These are phyloP conservation scores for Tricholaema leucomelas DNA, from an alignment of 2,113 vertebrate species.

Conservation along the genomic window DNA sequence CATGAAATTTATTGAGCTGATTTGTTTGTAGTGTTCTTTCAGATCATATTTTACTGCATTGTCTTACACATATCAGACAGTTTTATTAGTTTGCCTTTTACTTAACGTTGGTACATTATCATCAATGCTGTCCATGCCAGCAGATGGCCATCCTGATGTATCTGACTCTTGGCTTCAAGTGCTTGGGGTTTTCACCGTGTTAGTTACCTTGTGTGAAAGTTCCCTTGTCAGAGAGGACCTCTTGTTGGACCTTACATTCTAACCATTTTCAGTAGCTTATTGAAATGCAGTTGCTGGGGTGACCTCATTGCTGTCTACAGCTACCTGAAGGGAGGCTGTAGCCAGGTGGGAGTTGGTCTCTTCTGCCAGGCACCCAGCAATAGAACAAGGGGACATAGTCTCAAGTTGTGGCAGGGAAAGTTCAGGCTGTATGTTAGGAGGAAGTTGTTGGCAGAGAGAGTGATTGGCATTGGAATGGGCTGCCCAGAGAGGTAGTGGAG, in stretches of 20 bases:
- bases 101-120: neutral
- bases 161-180: neutral
- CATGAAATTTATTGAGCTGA: neutral
- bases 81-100: conserved; percentile 10
- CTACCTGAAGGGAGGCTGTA: too few relatives aligned
- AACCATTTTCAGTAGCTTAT: neutral
- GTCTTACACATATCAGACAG: neutral
- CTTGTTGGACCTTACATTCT: neutral
- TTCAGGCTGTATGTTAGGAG: too few relatives aligned
- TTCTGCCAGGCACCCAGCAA: too few relatives aligned
- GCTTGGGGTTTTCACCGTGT: neutral
- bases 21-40: neutral
- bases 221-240: neutral
- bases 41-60: neutral
- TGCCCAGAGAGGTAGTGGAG: too few relatives aligned
- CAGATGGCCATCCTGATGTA: neutral
- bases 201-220: neutral
- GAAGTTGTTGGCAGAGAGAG: too few relatives aligned
- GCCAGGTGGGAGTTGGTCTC: too few relatives aligned
- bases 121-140: neutral
- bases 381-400: too few relatives aligned
- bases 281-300: neutral
- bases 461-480: too few relatives aligned
- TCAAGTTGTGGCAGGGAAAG: too few relatives aligned
- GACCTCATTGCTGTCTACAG: too few relatives aligned